phyloP scores from a whole-genome alignment of 2,888 invertebrate genomes.

The Macrophya annulata region DNA sequence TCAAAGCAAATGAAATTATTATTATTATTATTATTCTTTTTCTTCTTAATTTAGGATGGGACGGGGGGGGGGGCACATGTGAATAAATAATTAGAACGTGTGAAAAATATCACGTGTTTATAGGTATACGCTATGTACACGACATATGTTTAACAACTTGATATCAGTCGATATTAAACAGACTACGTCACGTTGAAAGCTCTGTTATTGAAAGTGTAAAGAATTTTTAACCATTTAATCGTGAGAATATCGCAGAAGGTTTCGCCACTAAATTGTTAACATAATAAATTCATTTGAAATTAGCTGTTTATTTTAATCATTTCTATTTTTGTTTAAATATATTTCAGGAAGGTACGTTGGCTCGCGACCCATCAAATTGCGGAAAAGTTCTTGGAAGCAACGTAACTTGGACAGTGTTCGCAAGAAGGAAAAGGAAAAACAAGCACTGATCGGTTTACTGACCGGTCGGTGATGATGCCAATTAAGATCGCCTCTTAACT shows the following conservation, averaged over 20 bases:
- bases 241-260: slow-evolving; percentile 21
- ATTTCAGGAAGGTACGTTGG: slow-evolving; percentile 97
- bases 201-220: slow-evolving; percentile 2
- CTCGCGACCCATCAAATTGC: slow-evolving; percentile 97
- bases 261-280: neutral
- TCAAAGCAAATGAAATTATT: neutral
- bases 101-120: slow-evolving; percentile 42
- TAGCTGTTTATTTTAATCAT: slow-evolving; percentile 43
- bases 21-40: no score
- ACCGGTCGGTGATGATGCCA: slow-evolving; percentile 81
- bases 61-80: neutral
- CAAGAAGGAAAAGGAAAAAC: slow-evolving; percentile 98
- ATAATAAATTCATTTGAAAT: neutral
- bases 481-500: neutral
- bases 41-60: neutral
- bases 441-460: slow-evolving; percentile 88
- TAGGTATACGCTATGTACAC: neutral
- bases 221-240: neutral
- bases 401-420: slow-evolving; percentile 95
- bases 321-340: slow-evolving; percentile 57
- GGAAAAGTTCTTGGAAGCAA: slow-evolving; percentile 98
- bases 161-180: slow-evolving; percentile 23
- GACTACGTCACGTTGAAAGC: slow-evolving; percentile 27
- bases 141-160: slow-evolving; percentile 14
- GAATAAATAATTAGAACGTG: slow-evolving; percentile 28